Evolutionary conservation across 2,113 vertebrate species (phyloP).

Genomic region (Seriola quinqueradiata): DNA sequence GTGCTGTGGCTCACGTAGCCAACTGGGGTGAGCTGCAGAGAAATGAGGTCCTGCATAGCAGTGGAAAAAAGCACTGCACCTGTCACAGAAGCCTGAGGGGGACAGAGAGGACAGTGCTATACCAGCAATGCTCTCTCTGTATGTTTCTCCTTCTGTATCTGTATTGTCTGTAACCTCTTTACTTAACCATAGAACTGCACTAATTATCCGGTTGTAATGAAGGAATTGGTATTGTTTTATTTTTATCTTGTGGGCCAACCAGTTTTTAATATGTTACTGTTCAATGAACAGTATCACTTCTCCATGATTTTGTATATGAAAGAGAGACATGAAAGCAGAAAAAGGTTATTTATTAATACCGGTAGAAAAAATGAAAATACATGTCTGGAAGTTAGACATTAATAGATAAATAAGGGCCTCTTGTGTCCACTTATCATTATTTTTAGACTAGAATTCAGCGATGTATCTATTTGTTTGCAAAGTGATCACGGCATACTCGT

Average conservation of each 20-base stretch:
- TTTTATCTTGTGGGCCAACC: neutral
- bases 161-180: neutral
- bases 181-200: neutral
- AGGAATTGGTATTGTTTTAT: too few species aligned
- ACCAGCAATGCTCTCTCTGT: conserved; percentile 23
- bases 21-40: conserved; percentile 41
- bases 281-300: neutral
- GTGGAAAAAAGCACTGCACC: conserved; percentile 48
- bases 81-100: conserved; percentile 50
- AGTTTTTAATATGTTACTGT: too few species aligned
- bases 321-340: neutral
- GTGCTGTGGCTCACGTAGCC: conserved; percentile 44
- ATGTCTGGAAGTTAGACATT: neutral
- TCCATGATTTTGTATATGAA: neutral
- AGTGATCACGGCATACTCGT: neutral
- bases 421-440: neutral
- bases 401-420: neutral
- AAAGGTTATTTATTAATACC: neutral
- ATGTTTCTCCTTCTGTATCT: conserved; percentile 1
- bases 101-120: conserved; percentile 19
- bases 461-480: neutral
- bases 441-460: neutral
- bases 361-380: neutral
- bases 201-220: neutral
- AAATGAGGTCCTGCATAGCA: conserved; percentile 37